Base-by-base conservation (phyloP, 2,888 invertebrate species). In the Napeogenes sylphis region DNA sequence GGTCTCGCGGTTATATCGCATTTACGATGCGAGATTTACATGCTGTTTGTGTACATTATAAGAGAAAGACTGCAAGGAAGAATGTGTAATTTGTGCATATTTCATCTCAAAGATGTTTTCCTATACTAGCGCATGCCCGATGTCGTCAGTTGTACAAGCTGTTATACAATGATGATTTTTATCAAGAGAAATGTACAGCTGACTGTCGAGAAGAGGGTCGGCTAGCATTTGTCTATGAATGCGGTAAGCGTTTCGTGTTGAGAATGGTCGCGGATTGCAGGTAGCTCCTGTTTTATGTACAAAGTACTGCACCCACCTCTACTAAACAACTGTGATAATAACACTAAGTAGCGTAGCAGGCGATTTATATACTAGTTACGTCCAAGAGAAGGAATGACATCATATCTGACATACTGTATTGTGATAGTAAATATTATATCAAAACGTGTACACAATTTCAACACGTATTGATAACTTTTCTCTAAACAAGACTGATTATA, bases 401-500 rank as follows among this genome's bases (percentile, higher is more conserved):
- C 91, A 91, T 91, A 91, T 91, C 91, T 91, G 90, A 90, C 91
- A 90, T 90, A 89, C 81, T 91, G 90, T 90, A 89, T 86, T 90
- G 89, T 90, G 88, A 90, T 89, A 87, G 72, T 74, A 81, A 83
- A 80, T 82, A 80, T 66, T 58, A 62, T 67, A 84, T 84, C 85
- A 76, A 83, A 75, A 73, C 85, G 85, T 84, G 82, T 63, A 60
- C 75, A 76, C 74, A 73, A 73, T 77, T 78, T 78, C 77, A 72
- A 76, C 79, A 76, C 84, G 85, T 80, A 84, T 85, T 83, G 85
- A 80, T 83, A 74, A 82, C 83, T 90, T 91, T 91, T 91, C 89
- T 90, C 88, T 88, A 89, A 90, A 88, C 87, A 91, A 91, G 91
- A 91, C 91, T 91, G 91, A 91, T 91, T 91, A 91, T 91, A 91